phyloP scores from a whole-genome alignment of 1,140 invertebrate species.

The Macrocentrus cingulum region DNA sequence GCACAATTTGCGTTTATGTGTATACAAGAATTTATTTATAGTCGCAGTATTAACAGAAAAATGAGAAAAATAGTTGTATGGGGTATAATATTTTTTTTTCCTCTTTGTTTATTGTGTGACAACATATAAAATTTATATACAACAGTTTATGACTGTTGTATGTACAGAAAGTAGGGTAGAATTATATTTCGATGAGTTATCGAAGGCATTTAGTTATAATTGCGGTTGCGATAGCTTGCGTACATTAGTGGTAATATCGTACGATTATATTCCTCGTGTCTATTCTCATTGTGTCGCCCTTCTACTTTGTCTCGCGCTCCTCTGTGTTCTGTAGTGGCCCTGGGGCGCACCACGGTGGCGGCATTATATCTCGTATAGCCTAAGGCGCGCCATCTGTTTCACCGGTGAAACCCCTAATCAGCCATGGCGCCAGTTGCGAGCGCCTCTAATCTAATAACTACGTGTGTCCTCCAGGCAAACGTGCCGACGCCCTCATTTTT shows the following conservation, averaged over 20 bases:
- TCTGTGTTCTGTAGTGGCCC: not conserved
- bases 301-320: not conserved
- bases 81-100: too few relatives aligned
- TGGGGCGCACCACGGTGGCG: not conserved
- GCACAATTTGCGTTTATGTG: too few relatives aligned
- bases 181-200: too few relatives aligned
- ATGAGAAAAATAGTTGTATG: too few relatives aligned
- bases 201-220: not conserved
- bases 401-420: not conserved
- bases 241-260: not conserved
- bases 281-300: not conserved
- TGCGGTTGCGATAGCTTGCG: not conserved
- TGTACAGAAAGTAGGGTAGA: too few relatives aligned
- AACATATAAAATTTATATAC: too few relatives aligned
- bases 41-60: too few relatives aligned
- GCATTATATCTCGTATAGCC: slow-evolving; percentile 3
- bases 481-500: not conserved
- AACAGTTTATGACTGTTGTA: too few relatives aligned
- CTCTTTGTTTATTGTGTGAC: too few relatives aligned
- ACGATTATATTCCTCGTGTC: slow-evolving; percentile 1
- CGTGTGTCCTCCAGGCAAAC: slow-evolving; percentile 4
- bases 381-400: slow-evolving; percentile 6
- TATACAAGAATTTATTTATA: too few relatives aligned
- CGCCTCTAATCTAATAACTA: slow-evolving; percentile 3
- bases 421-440: slow-evolving; percentile 1